Evolutionary conservation across 2,888 invertebrate genomes (phyloP).

Genomic region (Troglohyphantes excavatus): DNA sequence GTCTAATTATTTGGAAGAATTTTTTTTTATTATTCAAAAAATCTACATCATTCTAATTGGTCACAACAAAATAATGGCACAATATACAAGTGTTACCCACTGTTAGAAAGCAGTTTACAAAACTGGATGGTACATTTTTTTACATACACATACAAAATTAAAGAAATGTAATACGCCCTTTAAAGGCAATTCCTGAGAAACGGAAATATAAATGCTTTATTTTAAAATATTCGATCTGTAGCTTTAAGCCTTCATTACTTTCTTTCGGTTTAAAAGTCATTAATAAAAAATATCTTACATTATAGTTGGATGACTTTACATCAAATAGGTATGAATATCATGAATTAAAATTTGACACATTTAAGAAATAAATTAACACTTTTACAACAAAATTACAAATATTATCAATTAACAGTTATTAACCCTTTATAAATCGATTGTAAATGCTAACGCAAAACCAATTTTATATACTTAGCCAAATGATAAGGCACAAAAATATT

Average conservation of each 20-base stretch:
- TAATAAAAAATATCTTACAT: neutral
- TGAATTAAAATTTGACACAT: neutral
- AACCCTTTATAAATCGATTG: too few species aligned
- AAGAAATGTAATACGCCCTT: conserved; percentile 35
- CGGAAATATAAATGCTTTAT: conserved; percentile 20
- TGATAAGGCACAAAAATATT: too few species aligned
- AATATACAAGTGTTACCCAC: conserved; percentile 52
- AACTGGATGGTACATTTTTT: conserved; percentile 38
- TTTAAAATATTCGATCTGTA: neutral
- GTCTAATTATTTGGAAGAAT: neutral
- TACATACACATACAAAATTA: conserved; percentile 43
- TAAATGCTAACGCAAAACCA: too few species aligned
- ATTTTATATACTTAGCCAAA: too few species aligned
- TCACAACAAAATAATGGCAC: conserved; percentile 65
- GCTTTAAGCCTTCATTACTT: neutral
- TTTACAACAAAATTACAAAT: neutral
- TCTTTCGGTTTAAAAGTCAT: neutral
- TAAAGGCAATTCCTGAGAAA: conserved; percentile 46
- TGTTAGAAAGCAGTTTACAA: conserved; percentile 31
- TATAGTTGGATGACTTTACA: neutral
- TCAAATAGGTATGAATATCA: neutral
- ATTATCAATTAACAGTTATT: neutral
- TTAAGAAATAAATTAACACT: neutral
- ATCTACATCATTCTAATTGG: conserved; percentile 43
- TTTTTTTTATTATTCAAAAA: conserved; percentile 49